Base-by-base conservation (phyloP, 1,140 invertebrate species). In the Zaprionus gabonicus region DNA sequence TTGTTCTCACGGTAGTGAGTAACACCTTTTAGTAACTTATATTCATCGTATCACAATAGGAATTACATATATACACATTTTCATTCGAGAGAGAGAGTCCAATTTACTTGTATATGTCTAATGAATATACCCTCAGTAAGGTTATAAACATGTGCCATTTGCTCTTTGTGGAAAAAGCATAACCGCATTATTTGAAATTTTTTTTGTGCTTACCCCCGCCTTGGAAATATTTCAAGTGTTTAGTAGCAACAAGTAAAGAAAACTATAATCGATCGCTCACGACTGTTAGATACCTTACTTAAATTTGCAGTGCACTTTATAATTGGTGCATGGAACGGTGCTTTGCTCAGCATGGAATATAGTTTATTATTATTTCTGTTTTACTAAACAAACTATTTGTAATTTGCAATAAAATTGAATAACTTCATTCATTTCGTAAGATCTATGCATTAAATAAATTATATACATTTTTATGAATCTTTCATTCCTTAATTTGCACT, bases 211-310 rank as follows among this genome's bases (percentile, higher is more conserved):
- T 46, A 46, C 6, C 41, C 6, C n/a, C 41, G 41, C 41, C n/a
- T 46, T 46, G 41, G 7, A 46, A 20, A 46, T 46, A 46, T 46
- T 46, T 46, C 41, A 46, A 46, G 41, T 46, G 41, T 46, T 46
- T 46, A 46, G 38, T n/a, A 41, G 38, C 38, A 41, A 41, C 38
- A 17, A 46, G 41, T 46, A 46, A 46, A 9, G 6, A 46, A 10
- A 41, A 2, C 15, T n/a, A 41, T n/a, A n/a, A n/a, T 46, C 7
- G n/a, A 46, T 1, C n/a, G 7, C 7, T 9, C 1, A 17, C 41
- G 41, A 17, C 41, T 17, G 7, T 46, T 17, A 46, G n/a, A 17
- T 46, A 20, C 41, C 41, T 10, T 34, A 34, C 31, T 10, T 10
- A 3, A 9, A 34, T 34, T 34, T 34, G 2, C 31, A 34, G 9